Evolutionary conservation across 1,140 invertebrate species (phyloP).

Genomic region (Telenomus remus): DNA sequence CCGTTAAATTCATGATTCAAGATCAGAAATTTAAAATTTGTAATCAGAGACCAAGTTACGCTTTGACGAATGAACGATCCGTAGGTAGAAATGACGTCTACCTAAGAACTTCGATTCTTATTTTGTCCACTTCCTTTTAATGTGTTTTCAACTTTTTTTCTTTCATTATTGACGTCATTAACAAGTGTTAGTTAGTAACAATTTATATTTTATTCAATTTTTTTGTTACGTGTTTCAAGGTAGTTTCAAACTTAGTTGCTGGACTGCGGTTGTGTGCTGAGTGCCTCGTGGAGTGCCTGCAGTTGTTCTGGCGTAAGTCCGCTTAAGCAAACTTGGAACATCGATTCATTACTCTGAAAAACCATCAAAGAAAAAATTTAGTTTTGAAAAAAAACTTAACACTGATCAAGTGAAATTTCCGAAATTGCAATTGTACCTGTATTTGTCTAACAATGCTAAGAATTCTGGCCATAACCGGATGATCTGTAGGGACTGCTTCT

Average conservation of each 20-base stretch:
- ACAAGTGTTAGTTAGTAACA: slow-evolving; percentile 50
- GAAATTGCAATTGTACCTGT: too few species aligned
- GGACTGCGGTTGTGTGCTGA: slow-evolving; percentile 64
- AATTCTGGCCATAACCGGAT: slow-evolving; percentile 80
- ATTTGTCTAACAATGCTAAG: slow-evolving; percentile 83
- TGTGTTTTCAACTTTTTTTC: slow-evolving; percentile 7
- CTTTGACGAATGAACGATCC: slow-evolving; percentile 57
- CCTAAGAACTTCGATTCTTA: slow-evolving; percentile 64
- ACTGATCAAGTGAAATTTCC: too few species aligned
- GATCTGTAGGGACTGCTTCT: slow-evolving; percentile 85
- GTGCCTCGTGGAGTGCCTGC: slow-evolving; percentile 84
- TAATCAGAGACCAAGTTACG: neutral
- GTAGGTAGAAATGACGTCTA: slow-evolving; percentile 63
- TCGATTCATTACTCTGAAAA: slow-evolving; percentile 82
- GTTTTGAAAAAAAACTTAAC: too few species aligned
- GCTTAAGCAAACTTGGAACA: slow-evolving; percentile 88
- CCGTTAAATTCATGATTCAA: too few species aligned
- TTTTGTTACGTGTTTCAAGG: slow-evolving; percentile 39
- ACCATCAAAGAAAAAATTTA: too few species aligned
- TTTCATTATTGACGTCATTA: slow-evolving; percentile 49
- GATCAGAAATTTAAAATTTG: too few species aligned
- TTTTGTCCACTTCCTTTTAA: slow-evolving; percentile 31
- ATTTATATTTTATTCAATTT: slow-evolving; percentile 26
- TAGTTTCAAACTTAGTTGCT: slow-evolving; percentile 44
- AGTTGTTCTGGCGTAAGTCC: slow-evolving; percentile 87